Evolutionary conservation across 1,140 invertebrate species (phyloP).

Genomic region (Marisa cornuarietis): DNA sequence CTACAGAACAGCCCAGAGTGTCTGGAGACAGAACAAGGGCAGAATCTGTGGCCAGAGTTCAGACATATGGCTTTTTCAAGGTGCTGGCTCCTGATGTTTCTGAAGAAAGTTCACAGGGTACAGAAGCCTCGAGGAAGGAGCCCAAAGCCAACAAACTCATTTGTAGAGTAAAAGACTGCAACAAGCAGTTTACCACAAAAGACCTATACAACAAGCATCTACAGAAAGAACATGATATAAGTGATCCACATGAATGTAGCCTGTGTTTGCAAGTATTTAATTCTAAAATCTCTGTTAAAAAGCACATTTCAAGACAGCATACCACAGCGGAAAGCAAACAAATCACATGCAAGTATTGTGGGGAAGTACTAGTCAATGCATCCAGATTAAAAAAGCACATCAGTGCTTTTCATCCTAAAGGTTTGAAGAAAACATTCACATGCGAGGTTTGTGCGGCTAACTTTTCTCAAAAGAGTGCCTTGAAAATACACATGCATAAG

Average conservation of each 20-base stretch:
- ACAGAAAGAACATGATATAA: not conserved
- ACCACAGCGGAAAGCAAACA: not conserved
- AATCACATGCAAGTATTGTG: conserved; percentile 8
- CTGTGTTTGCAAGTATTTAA: not conserved
- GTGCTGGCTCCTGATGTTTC: no score
- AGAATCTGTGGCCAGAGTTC: no score
- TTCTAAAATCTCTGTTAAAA: conserved; percentile 5
- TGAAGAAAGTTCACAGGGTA: no score
- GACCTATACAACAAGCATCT: not conserved
- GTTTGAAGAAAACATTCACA: not conserved
- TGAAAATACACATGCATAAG: conserved; percentile 10
- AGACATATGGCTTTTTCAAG: no score
- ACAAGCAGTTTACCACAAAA: not conserved
- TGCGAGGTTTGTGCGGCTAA: conserved; percentile 12
- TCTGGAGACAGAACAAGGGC: no score
- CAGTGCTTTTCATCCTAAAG: conserved; percentile 5
- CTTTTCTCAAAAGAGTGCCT: not conserved
- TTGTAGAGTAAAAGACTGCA: conserved; percentile 2
- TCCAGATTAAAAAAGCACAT: conserved; percentile 4
- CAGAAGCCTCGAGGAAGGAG: no score
- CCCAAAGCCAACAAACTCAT: not conserved
- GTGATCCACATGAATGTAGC: not conserved
- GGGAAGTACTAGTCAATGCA: not conserved
- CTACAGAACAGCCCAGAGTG: no score
- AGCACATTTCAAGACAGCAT: not conserved